These are phyloP conservation scores for Anguilla obscura DNA, from an alignment of 2,797 vertebrate genomes.

Conservation along the genomic window DNA sequence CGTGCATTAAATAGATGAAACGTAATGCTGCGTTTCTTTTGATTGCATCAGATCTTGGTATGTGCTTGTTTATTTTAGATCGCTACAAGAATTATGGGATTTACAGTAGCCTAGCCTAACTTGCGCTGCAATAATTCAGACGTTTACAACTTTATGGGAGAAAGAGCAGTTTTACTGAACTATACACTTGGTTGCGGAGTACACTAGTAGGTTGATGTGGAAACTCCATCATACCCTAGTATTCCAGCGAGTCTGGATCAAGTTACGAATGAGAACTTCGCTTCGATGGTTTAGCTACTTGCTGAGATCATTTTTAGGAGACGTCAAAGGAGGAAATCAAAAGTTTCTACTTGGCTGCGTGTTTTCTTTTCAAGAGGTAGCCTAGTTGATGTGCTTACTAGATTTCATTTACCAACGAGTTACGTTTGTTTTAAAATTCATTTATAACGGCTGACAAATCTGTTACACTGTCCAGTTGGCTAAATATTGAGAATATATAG, in stretches of 20 bases:
- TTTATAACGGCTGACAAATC: neutral
- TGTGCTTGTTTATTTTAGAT: neutral
- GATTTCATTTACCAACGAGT: neutral
- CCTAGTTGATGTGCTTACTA: neutral
- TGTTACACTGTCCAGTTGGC: neutral
- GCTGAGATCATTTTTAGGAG: neutral
- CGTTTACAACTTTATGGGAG: neutral
- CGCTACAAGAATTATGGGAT: neutral
- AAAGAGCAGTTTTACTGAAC: slow-evolving; percentile 34
- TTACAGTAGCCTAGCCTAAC: no score
- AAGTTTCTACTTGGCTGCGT: neutral
- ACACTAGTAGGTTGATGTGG: slow-evolving; percentile 43
- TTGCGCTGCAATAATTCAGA: neutral
- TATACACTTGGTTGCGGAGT: slow-evolving; percentile 43
- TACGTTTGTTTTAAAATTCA: neutral
- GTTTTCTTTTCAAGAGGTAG: neutral
- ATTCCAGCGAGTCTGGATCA: slow-evolving; percentile 52
- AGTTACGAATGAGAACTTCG: neutral
- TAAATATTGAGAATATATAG: neutral
- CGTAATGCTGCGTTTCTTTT: neutral
- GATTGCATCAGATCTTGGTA: neutral
- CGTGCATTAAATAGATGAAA: neutral
- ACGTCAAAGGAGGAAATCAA: neutral
- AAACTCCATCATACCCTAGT: slow-evolving; percentile 52
- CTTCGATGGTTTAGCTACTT: neutral